A percentile compares a stretch with the other conserved stretches of the same genome.
These are phyloP conservation scores for Mythimna ferrago DNA, from an alignment of 2,888 invertebrate genomes.

Conservation along the genomic window DNA sequence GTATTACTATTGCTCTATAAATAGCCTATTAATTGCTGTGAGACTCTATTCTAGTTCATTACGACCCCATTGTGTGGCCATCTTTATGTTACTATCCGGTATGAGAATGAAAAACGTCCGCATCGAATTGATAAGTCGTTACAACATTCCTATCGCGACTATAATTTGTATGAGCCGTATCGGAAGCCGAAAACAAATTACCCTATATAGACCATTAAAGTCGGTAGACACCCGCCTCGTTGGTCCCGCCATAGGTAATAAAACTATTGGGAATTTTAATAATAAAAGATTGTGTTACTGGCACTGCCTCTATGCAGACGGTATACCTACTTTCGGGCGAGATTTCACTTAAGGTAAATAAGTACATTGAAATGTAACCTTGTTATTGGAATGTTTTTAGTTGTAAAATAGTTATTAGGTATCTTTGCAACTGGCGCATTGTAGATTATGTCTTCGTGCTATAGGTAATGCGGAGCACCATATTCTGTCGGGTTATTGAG, in stretches of 20 bases:
- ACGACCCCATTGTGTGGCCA: constrained; percentile 35
- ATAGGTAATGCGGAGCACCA: background rate
- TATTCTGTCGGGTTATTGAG: constrained; percentile 2
- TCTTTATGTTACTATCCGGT: constrained; percentile 44
- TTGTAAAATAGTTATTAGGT: constrained; percentile 37
- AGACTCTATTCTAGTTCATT: constrained; percentile 56
- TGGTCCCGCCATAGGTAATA: constrained; percentile 62
- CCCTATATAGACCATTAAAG: constrained; percentile 71
- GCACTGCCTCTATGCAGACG: constrained; percentile 46
- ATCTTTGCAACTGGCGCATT: constrained; percentile 12
- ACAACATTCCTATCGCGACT: constrained; percentile 80
- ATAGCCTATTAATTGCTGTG: constrained; percentile 57
- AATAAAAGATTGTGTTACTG: constrained; percentile 58
- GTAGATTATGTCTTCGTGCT: constrained; percentile 8
- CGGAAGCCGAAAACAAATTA: constrained; percentile 84
- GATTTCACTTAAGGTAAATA: constrained; percentile 52
- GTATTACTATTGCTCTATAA: constrained; percentile 51
- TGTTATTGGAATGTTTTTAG: constrained; percentile 48
- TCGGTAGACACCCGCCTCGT: constrained; percentile 65
- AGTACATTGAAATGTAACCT: constrained; percentile 42
- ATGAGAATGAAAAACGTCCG: constrained; percentile 69
- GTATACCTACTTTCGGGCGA: constrained; percentile 47
- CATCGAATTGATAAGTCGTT: constrained; percentile 82
- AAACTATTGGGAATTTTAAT: constrained; percentile 72
- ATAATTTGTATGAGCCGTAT: constrained; percentile 75